These are phyloP conservation scores for Trichopoda pennipes DNA, from an alignment of 2,888 invertebrate genomes.

Conservation along the genomic window DNA sequence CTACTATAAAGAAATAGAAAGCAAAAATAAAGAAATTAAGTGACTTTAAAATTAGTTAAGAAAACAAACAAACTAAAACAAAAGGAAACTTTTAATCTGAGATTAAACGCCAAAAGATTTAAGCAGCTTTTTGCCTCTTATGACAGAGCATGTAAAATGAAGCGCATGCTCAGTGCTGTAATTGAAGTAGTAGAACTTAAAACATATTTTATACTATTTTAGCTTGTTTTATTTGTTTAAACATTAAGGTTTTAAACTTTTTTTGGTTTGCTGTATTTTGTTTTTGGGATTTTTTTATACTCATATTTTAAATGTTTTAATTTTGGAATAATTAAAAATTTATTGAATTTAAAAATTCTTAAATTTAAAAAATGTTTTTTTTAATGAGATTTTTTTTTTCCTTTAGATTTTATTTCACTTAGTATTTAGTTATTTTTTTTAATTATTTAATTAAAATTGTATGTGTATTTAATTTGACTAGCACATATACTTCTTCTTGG, in stretches of 20 bases:
- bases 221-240: constrained; percentile 29
- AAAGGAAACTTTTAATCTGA: constrained; percentile 4
- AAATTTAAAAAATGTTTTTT: constrained; percentile 54
- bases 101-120: constrained; percentile 9
- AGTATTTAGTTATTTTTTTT: constrained; percentile 31
- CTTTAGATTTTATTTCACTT: constrained; percentile 12
- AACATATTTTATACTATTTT: constrained; percentile 60
- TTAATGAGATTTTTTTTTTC: constrained; percentile 33
- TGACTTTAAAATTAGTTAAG: not conserved
- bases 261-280: constrained; percentile 66
- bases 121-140: not conserved
- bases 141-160: not conserved
- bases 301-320: too few species aligned
- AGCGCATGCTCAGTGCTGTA: constrained; percentile 23
- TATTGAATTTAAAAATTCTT: constrained; percentile 64
- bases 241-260: constrained; percentile 37
- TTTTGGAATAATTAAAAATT: constrained; percentile 62
- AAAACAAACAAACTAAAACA: constrained; percentile 34
- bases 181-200: constrained; percentile 16
- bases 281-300: not conserved
- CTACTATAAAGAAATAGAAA: not conserved
- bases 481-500: constrained; percentile 81
- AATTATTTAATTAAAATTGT: constrained; percentile 51
- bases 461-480: constrained; percentile 80
- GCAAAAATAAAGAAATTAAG: constrained; percentile 10